Evolutionary conservation across 2,888 invertebrate species (phyloP).

Genomic region (Choristoneura rosaceana): DNA sequence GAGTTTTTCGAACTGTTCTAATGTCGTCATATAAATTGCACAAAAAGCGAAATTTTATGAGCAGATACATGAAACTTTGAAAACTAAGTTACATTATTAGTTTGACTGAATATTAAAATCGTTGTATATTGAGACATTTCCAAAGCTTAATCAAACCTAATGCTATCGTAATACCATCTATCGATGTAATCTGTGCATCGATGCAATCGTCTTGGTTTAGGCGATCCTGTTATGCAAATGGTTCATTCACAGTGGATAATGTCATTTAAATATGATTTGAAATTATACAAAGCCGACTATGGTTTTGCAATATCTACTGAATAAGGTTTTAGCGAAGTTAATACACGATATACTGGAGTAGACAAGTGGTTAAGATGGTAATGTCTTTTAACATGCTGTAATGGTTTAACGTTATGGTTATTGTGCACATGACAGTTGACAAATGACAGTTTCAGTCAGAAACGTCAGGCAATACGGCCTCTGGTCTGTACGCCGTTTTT

Average conservation of each 20-base stretch:
- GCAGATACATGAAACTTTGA: no score
- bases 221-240: conserved; percentile 68
- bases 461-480: no score
- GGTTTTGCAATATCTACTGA: conserved; percentile 33
- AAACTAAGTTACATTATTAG: no score
- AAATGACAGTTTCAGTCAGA: no score
- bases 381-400: neutral
- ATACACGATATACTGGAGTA: neutral
- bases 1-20: no score
- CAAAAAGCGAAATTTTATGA: no score
- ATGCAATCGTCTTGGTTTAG: conserved; percentile 56
- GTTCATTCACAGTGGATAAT: conserved; percentile 63
- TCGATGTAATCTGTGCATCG: conserved; percentile 48
- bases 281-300: conserved; percentile 46
- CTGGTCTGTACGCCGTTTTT: no score
- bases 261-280: conserved; percentile 58
- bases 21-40: no score
- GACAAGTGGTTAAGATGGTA: neutral
- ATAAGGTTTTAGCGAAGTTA: conserved; percentile 9
- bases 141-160: conserved; percentile 47
- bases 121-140: conserved; percentile 1
- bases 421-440: no score
- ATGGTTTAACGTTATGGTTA: no score
- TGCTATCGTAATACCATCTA: conserved; percentile 66
- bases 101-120: neutral